Evolutionary conservation across 1,140 invertebrate species (phyloP).

Genomic region (Scaptomyza pallida): DNA sequence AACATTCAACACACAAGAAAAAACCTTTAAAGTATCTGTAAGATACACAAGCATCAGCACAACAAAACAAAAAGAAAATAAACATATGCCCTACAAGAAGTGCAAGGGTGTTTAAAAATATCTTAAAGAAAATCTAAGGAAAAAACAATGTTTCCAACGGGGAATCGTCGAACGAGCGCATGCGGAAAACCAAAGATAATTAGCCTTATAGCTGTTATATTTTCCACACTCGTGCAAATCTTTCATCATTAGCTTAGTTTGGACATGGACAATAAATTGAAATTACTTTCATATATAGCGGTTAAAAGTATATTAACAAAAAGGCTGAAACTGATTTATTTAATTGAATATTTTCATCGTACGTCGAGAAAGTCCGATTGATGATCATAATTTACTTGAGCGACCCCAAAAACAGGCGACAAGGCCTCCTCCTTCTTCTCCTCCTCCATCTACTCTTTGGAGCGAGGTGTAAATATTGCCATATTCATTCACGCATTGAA

Average conservation of each 20-base stretch:
- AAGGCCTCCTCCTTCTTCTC: no score
- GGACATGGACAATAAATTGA: neutral
- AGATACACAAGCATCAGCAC: slow-evolving; percentile 51
- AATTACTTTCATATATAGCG: neutral
- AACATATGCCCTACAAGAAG: slow-evolving; percentile 22
- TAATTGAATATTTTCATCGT: neutral
- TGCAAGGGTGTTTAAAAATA: slow-evolving; percentile 57
- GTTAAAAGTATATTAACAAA: neutral
- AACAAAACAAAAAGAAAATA: slow-evolving; percentile 46
- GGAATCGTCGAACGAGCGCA: no score
- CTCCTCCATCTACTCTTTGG: no score
- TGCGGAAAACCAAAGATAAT: neutral
- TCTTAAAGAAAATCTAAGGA: slow-evolving; percentile 9
- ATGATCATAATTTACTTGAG: slow-evolving; percentile 23
- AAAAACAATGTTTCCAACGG: slow-evolving; percentile 38
- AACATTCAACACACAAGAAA: slow-evolving; percentile 35
- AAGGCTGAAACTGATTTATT: neutral
- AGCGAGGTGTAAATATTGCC: slow-evolving; percentile 57
- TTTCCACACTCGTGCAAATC: neutral
- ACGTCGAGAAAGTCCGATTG: slow-evolving; percentile 27
- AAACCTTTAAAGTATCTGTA: slow-evolving; percentile 42
- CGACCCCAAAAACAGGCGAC: slow-evolving; percentile 26
- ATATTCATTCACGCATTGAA: slow-evolving; percentile 59
- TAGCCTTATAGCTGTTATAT: neutral
- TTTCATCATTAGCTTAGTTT: slow-evolving; percentile 6